These are phyloP conservation scores for Labroides dimidiatus DNA, from an alignment of 2,797 vertebrate genomes.

Conservation along the genomic window DNA sequence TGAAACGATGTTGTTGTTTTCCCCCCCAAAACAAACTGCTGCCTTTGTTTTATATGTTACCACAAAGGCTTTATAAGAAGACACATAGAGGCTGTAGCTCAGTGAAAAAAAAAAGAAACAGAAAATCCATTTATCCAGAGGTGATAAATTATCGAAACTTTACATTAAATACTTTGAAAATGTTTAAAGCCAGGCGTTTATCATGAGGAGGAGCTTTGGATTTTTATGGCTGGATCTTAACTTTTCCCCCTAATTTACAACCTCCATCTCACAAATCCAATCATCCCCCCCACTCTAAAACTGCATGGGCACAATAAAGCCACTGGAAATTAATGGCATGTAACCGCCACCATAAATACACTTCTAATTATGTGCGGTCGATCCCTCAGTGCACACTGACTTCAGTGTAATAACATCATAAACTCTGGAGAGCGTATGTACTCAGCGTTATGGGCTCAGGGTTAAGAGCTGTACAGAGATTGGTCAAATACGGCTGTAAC, in stretches of 20 bases:
- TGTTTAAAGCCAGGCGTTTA: conserved; percentile 6
- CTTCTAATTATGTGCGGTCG: conserved; percentile 52
- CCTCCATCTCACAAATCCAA: conserved; percentile 16
- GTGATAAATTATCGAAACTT: conserved; percentile 3
- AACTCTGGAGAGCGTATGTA: conserved; percentile 46
- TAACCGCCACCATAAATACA: conserved; percentile 51
- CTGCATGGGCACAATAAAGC: conserved; percentile 25
- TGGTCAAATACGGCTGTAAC: conserved; percentile 17
- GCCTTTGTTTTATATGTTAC: too few relatives aligned
- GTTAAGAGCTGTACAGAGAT: conserved; percentile 6
- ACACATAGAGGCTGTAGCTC: too few relatives aligned
- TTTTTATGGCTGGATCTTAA: conserved; percentile 33
- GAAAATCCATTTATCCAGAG: not conserved
- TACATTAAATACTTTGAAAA: conserved; percentile 2
- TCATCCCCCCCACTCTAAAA: conserved; percentile 34
- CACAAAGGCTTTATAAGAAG: too few relatives aligned
- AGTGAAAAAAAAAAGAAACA: not conserved
- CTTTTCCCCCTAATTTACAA: conserved; percentile 34
- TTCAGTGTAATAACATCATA: conserved; percentile 58
- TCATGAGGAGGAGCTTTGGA: conserved; percentile 7
- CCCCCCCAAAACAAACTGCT: too few relatives aligned
- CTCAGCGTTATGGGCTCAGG: not conserved
- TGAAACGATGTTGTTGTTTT: too few relatives aligned
- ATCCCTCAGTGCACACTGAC: conserved; percentile 33
- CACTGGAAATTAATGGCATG: conserved; percentile 47